phyloP scores from a whole-genome alignment of 2,797 vertebrate species.

The Rachycentron canadum region DNA sequence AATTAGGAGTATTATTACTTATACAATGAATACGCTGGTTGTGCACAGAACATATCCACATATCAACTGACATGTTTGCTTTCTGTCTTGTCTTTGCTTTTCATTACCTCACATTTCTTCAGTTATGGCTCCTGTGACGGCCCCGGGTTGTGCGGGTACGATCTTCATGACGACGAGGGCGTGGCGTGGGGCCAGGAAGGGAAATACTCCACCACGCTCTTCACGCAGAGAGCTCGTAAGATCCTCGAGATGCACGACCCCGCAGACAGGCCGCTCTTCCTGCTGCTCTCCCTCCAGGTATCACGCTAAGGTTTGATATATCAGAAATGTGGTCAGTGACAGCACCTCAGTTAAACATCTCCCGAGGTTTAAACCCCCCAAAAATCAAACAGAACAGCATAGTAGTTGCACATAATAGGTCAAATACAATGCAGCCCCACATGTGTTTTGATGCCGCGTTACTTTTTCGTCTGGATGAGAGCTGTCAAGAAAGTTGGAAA shows the following conservation, averaged over 20 bases:
- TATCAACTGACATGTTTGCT: too few species aligned
- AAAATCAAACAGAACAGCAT: too few species aligned
- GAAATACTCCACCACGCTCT: constrained; percentile 95
- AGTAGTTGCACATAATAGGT: not conserved
- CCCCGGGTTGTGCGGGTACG: constrained; percentile 92
- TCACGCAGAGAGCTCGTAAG: constrained; percentile 92
- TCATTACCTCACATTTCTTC: not conserved
- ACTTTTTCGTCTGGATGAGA: constrained; percentile 20
- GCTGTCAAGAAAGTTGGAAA: not conserved
- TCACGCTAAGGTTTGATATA: not conserved
- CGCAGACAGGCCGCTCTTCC: constrained; percentile 88
- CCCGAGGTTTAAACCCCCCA: too few species aligned
- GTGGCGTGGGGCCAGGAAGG: constrained; percentile 94
- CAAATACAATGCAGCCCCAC: not conserved
- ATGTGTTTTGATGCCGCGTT: constrained; percentile 1
- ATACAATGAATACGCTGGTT: too few species aligned
- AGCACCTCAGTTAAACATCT: not conserved
- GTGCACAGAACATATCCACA: too few species aligned
- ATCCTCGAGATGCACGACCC: constrained; percentile 91
- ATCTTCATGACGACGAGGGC: constrained; percentile 92
- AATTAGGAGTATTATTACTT: not conserved
- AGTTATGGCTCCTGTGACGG: constrained; percentile 94
- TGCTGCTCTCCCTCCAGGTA: constrained; percentile 93
- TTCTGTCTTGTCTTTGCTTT: not conserved
- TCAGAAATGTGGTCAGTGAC: not conserved